phyloP scores from a whole-genome alignment of 2,888 invertebrate species.

The Dryococelus australis region DNA sequence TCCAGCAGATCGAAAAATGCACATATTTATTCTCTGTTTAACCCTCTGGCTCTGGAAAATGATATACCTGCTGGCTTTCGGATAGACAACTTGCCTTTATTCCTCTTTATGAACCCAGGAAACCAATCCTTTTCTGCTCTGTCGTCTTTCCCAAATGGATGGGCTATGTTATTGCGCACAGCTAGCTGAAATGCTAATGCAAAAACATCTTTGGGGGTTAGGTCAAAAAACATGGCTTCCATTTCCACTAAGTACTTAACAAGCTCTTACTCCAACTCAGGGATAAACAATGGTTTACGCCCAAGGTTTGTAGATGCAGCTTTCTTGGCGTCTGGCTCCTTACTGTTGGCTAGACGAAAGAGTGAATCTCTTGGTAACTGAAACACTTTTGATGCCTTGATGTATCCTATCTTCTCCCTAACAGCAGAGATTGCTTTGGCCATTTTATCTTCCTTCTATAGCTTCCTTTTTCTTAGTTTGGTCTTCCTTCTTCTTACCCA shows the following conservation, averaged over 20 bases:
- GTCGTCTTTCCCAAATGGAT: constrained; percentile 16
- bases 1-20: too few species aligned
- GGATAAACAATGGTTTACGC: too few species aligned
- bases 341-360: constrained; percentile 10
- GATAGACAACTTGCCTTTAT: too few species aligned
- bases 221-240: constrained; percentile 31
- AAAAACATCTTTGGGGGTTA: constrained; percentile 23
- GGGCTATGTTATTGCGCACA: too few species aligned
- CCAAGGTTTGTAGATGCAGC: constrained; percentile 6
- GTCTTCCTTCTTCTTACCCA: neutral
- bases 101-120: constrained; percentile 29
- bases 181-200: constrained; percentile 21
- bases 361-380: neutral
- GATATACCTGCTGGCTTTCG: too few species aligned
- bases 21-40: too few species aligned
- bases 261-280: too few species aligned
- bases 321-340: constrained; percentile 3
- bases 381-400: constrained; percentile 20
- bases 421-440: constrained; percentile 34
- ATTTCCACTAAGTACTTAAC: too few species aligned
- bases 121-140: constrained; percentile 31
- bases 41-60: too few species aligned
- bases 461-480: too few species aligned
- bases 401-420: constrained; percentile 33
- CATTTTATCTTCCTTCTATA: neutral